A percentile compares a stretch with the other conserved stretches of the same genome.
Conservation (phyloP, 2,113 vertebrate genomes). For the Coptodon bakossiorum region DNA sequence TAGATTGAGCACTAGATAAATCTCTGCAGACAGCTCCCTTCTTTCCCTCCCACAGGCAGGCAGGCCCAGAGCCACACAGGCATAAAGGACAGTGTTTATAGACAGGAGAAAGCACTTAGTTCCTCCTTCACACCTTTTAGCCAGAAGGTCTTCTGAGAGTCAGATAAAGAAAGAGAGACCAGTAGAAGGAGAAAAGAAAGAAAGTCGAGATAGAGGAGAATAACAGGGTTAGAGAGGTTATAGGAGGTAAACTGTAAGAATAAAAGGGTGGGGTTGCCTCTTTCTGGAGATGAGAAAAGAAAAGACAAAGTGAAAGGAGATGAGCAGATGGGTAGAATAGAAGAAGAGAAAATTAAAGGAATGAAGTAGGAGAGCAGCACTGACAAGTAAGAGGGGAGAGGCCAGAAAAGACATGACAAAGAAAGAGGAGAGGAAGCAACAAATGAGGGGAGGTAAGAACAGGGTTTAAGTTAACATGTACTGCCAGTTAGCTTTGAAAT, state of each 20-base stretch:
- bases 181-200: background rate
- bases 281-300: background rate
- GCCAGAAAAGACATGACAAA: background rate
- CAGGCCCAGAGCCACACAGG: slow-evolving; percentile 11
- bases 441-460: background rate
- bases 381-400: background rate
- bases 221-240: slow-evolving; percentile 21
- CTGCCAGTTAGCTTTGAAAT: slow-evolving; percentile 11
- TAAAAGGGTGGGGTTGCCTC: background rate
- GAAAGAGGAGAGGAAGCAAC: background rate
- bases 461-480: background rate
- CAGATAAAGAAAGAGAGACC: background rate
- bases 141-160: slow-evolving; percentile 43
- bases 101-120: slow-evolving; percentile 68
- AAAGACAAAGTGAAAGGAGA: background rate
- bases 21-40: slow-evolving; percentile 35
- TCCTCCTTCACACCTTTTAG: slow-evolving; percentile 66
- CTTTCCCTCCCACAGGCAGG: background rate
- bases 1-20: slow-evolving; percentile 16
- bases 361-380: background rate
- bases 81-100: slow-evolving; percentile 64
- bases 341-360: background rate
- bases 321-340: background rate
- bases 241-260: background rate
- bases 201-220: background rate